These are phyloP conservation scores for Drosophila emarginata DNA, from an alignment of 2,888 invertebrate genomes.

Conservation along the genomic window DNA sequence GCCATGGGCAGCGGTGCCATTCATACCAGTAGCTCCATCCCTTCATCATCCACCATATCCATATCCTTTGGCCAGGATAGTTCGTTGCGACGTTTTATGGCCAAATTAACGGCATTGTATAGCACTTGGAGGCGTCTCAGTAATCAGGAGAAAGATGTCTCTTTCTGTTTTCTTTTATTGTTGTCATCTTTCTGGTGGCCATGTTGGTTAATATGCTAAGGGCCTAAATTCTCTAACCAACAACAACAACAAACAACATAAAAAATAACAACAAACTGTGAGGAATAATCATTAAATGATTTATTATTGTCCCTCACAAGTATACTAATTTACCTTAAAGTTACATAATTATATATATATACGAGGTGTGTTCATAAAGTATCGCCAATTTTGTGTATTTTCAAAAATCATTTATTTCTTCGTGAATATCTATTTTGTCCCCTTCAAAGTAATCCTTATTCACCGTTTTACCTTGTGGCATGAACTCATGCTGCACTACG, in stretches of 20 bases:
- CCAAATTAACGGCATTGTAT: conserved; percentile 78
- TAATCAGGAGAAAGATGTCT: conserved; percentile 81
- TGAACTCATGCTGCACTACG: too few species aligned
- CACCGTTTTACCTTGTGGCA: too few species aligned
- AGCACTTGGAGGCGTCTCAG: conserved; percentile 80
- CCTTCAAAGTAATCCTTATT: too few species aligned
- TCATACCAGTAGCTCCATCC: conserved; percentile 7
- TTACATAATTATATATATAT: too few species aligned
- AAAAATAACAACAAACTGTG: conserved; percentile 30
- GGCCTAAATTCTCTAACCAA: conserved; percentile 42
- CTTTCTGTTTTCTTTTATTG: conserved; percentile 81
- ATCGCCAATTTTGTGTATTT: too few species aligned
- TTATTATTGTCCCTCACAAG: conserved; percentile 41
- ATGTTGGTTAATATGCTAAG: conserved; percentile 80
- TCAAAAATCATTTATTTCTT: too few species aligned
- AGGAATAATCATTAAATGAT: too few species aligned
- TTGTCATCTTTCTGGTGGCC: conserved; percentile 80
- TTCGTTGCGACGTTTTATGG: conserved; percentile 83
- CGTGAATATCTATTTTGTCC: too few species aligned
- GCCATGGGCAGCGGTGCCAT: background rate
- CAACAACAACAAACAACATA: conserved; percentile 22
- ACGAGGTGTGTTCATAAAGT: too few species aligned
- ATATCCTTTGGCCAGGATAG: conserved; percentile 74
- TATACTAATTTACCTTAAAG: too few species aligned
- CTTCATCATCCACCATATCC: conserved; percentile 37